phyloP scores from a whole-genome alignment of 2,888 invertebrate genomes.

The Amphipyra tragopoginis region DNA sequence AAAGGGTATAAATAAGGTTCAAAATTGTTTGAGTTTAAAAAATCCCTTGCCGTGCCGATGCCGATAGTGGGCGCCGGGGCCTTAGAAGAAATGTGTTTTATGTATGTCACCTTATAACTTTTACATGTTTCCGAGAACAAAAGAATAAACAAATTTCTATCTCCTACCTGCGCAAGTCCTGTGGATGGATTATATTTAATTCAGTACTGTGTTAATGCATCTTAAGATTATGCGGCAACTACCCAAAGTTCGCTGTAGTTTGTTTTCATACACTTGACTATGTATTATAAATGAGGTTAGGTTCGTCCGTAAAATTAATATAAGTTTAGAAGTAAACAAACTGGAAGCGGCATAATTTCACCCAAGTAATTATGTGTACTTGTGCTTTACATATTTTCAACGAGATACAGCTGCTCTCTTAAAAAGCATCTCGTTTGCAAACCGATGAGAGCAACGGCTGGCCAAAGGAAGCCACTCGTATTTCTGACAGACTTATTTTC shows the following conservation, averaged over 20 bases:
- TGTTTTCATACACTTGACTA: slow-evolving; percentile 33
- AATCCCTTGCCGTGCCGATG: no score
- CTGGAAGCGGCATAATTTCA: slow-evolving; percentile 14
- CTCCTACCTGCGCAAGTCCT: no score
- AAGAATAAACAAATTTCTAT: no score
- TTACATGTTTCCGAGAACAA: no score
- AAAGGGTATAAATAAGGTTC: no score
- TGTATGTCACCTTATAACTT: no score
- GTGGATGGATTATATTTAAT: not conserved
- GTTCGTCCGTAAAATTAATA: slow-evolving; percentile 16
- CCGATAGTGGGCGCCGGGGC: no score
- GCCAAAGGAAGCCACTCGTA: slow-evolving; percentile 9
- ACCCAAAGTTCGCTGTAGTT: slow-evolving; percentile 28
- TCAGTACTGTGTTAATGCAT: slow-evolving; percentile 14
- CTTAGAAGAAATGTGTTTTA: slow-evolving; percentile 33
- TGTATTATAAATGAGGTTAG: slow-evolving; percentile 21
- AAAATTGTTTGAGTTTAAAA: no score
- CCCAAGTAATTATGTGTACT: slow-evolving; percentile 6
- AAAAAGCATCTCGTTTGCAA: slow-evolving; percentile 1
- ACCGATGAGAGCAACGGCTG: not conserved
- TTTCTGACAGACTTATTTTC: slow-evolving; percentile 22
- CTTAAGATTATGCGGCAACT: slow-evolving; percentile 20
- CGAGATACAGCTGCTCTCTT: not conserved
- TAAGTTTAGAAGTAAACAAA: slow-evolving; percentile 16
- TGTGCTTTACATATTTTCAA: not conserved